phyloP scores from a whole-genome alignment of 2,113 vertebrate species.

The Choloepus hoffmanni region DNA sequence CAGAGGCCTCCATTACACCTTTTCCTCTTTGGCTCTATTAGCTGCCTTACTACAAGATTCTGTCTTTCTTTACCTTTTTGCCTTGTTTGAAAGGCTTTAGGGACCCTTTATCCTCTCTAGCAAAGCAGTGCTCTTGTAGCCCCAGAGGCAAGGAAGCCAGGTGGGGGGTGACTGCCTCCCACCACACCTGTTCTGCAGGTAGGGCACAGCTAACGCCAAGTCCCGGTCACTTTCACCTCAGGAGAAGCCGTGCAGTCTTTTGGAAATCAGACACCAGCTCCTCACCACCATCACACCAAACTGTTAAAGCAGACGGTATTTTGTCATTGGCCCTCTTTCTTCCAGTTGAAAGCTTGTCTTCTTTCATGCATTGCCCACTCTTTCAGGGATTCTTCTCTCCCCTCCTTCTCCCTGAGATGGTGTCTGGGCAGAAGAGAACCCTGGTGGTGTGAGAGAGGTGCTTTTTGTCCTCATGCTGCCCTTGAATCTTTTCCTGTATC shows the following conservation, averaged over 20 bases:
- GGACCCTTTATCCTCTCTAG: background rate
- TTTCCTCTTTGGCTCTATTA: background rate
- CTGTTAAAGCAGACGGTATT: background rate
- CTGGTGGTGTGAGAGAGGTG: background rate
- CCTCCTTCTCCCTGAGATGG: background rate
- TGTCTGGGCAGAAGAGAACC: background rate
- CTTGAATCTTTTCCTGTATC: background rate
- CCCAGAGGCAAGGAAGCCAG: too few relatives aligned
- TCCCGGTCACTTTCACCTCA: background rate
- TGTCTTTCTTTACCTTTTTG: background rate
- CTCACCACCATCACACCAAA: background rate
- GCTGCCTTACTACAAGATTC: background rate
- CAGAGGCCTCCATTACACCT: background rate
- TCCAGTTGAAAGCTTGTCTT: background rate
- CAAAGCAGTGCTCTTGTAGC: background rate
- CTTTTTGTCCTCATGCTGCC: background rate
- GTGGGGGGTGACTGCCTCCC: too few relatives aligned
- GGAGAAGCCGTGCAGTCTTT: background rate
- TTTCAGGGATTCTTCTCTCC: background rate
- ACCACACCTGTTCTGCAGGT: background rate
- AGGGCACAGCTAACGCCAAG: background rate
- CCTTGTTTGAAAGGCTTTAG: background rate
- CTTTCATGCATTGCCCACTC: background rate
- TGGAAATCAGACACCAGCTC: background rate
- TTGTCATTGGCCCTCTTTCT: background rate